Evolutionary conservation across 2,113 vertebrate species (phyloP).

Genomic region (Corythaixoides concolor): DNA sequence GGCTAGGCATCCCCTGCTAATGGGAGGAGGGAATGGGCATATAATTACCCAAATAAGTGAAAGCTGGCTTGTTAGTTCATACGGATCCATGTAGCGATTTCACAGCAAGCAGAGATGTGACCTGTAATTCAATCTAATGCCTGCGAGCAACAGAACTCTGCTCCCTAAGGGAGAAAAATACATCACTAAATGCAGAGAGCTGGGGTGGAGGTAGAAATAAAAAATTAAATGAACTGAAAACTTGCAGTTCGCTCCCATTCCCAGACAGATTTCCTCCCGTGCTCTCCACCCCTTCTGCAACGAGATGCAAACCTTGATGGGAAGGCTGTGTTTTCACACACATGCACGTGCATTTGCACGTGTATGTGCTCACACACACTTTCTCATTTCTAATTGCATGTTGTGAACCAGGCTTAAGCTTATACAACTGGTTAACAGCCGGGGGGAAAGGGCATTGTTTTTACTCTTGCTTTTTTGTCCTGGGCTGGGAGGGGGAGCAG

Average conservation of each 20-base stretch:
- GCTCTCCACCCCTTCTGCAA: neutral
- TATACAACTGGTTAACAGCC: too few species aligned
- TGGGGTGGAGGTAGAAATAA: neutral
- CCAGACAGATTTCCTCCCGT: neutral
- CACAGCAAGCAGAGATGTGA: neutral
- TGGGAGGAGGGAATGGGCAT: neutral
- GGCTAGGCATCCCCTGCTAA: neutral
- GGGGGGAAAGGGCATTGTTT: neutral
- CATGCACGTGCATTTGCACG: rapidly evolving
- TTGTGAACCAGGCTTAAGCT: neutral
- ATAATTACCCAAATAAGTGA: neutral
- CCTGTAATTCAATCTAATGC: neutral
- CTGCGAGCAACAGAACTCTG: neutral
- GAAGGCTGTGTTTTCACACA: neutral
- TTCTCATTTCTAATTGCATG: neutral
- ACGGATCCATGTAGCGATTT: neutral
- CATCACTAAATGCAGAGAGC: neutral
- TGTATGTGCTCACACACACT: neutral
- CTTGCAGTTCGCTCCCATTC: neutral
- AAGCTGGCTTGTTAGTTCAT: neutral
- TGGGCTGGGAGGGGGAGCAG: neutral
- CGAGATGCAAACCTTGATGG: neutral
- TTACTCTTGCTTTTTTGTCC: neutral
- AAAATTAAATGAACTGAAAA: neutral
- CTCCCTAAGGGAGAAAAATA: neutral